Percentiles rank a stretch among this genome's conserved stretches.
phyloP scores from a whole-genome alignment of 1,140 invertebrate species.

The Aphidius gifuensis region DNA sequence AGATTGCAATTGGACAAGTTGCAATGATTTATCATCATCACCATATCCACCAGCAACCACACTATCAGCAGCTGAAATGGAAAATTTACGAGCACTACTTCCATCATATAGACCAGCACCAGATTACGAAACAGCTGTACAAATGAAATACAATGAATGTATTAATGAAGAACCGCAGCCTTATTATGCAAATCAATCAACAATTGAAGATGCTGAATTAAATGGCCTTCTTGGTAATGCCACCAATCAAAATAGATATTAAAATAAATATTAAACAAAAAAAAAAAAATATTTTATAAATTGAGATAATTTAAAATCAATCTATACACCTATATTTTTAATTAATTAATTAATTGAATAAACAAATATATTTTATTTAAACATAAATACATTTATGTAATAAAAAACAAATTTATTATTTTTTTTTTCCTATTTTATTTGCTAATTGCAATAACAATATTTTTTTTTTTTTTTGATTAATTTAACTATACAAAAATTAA shows the following conservation, averaged over 20 bases:
- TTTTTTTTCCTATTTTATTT: too few relatives aligned
- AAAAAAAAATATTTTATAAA: conserved; percentile 50
- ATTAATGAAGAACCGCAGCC: conserved; percentile 40
- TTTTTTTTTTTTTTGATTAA: too few relatives aligned
- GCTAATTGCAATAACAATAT: too few relatives aligned
- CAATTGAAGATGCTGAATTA: conserved; percentile 48
- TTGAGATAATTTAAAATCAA: conserved; percentile 52
- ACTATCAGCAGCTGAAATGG: conserved; percentile 53
- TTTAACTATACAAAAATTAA: too few relatives aligned
- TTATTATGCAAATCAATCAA: conserved; percentile 53
- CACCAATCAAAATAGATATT: conserved; percentile 49
- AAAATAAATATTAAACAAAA: conserved; percentile 13
- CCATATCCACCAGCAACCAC: conserved; percentile 49
- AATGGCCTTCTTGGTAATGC: conserved; percentile 46
- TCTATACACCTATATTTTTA: too few relatives aligned
- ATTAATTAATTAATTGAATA: too few relatives aligned
- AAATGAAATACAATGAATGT: conserved; percentile 66
- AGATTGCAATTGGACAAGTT: conserved; percentile 50
- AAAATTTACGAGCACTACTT: conserved; percentile 65
- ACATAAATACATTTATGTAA: too few relatives aligned
- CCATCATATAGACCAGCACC: conserved; percentile 89
- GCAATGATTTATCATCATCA: conserved; percentile 52
- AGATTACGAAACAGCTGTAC: conserved; percentile 90
- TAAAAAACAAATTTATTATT: too few relatives aligned
- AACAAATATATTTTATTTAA: too few relatives aligned